Percentiles rank a stretch among this genome's conserved stretches.
Evolutionary conservation across 2,888 invertebrate species (phyloP).

Genomic region (Pediacus dermestoides): DNA sequence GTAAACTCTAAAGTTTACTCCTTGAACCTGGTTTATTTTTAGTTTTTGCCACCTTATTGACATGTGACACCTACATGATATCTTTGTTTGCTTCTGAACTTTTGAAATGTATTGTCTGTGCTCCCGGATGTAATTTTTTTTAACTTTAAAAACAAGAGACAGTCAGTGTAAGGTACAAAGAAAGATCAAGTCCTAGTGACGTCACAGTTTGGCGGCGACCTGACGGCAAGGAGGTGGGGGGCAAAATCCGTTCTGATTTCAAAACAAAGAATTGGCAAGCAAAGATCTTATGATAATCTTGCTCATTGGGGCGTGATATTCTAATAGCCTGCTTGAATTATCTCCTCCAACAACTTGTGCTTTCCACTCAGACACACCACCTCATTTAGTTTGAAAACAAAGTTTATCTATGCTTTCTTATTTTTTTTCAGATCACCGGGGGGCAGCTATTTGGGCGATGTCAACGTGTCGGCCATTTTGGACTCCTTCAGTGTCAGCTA

Average conservation of each 20-base stretch:
- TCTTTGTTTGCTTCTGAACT: too few relatives aligned
- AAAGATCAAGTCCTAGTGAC: slow-evolving; percentile 17
- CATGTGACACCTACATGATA: too few relatives aligned
- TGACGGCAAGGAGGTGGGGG: slow-evolving; percentile 29
- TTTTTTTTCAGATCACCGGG: slow-evolving; percentile 59
- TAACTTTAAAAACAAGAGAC: slow-evolving; percentile 10
- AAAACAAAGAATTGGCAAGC: slow-evolving; percentile 36
- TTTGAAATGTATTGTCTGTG: too few relatives aligned
- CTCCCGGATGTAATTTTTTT: too few relatives aligned
- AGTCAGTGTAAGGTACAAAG: slow-evolving; percentile 22
- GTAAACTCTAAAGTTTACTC: too few relatives aligned
- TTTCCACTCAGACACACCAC: too few relatives aligned
- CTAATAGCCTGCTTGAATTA: too few relatives aligned
- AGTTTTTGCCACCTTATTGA: too few relatives aligned
- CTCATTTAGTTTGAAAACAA: neutral
- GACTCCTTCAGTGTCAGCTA: slow-evolving; percentile 95
- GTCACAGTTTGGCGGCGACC: slow-evolving; percentile 29
- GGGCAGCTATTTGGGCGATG: slow-evolving; percentile 85
- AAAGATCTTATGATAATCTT: too few relatives aligned
- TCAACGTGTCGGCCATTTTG: slow-evolving; percentile 92
- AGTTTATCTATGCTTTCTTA: neutral
- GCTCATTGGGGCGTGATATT: too few relatives aligned
- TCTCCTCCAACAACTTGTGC: too few relatives aligned
- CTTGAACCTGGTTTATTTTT: too few relatives aligned
- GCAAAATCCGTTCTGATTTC: slow-evolving; percentile 26